These are phyloP conservation scores for Onychomys leucogaster DNA, from an alignment of 2,797 vertebrate genomes.

Conservation along the genomic window DNA sequence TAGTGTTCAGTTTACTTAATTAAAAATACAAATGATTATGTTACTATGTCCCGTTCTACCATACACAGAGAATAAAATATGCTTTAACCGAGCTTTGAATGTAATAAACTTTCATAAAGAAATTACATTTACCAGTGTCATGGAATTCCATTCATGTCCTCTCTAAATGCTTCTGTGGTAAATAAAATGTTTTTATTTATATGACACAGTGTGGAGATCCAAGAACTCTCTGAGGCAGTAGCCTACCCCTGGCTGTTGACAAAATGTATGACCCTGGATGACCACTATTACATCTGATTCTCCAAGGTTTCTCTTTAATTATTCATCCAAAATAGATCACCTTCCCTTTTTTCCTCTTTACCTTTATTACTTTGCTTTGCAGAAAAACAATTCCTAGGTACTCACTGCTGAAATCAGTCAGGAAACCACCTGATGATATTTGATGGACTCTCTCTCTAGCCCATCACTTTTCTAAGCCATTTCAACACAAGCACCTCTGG, in stretches of 20 bases:
- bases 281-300: neutral
- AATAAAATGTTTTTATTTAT: neutral
- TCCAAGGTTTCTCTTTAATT: neutral
- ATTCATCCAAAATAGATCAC: neutral
- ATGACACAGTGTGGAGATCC: neutral
- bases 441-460: neutral
- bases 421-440: neutral
- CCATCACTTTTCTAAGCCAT: neutral
- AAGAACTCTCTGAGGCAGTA: neutral
- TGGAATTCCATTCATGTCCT: neutral
- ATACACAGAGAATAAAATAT: neutral
- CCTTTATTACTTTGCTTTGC: fast-evolving
- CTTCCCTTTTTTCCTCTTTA: too few relatives aligned
- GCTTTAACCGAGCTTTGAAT: neutral
- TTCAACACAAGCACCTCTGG: neutral
- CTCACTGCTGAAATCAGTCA: neutral
- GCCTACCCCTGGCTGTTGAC: neutral
- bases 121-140: neutral
- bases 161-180: neutral
- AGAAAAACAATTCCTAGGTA: neutral
- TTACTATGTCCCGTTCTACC: neutral
- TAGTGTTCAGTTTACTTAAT: neutral
- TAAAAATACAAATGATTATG: slow-evolving; percentile 8
- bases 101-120: neutral
- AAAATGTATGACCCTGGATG: neutral